Evolutionary conservation across 2,797 vertebrate genomes (phyloP).

Genomic region (Euphonia xanthogaster): DNA sequence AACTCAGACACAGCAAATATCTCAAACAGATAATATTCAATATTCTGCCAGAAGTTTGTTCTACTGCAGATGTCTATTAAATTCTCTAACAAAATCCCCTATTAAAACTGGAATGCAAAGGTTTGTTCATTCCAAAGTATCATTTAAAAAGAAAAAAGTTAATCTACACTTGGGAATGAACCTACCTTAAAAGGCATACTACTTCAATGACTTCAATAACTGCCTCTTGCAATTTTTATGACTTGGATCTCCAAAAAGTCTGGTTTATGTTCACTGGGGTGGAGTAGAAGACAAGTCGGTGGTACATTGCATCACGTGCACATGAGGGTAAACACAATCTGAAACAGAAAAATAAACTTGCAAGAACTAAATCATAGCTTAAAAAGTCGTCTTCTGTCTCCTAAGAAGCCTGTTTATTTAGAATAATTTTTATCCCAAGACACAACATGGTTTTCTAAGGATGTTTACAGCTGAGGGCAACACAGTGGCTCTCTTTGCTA

Average conservation of each 20-base stretch:
- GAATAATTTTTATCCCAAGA: conserved; percentile 36
- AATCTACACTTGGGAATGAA: not conserved
- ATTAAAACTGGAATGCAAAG: not conserved
- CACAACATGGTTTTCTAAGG: conserved; percentile 21
- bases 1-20: not conserved
- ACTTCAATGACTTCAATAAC: not conserved
- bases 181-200: not conserved
- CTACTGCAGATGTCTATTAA: not conserved
- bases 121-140: not conserved
- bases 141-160: not conserved
- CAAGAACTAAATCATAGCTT: not conserved
- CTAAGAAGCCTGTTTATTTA: conserved; percentile 42
- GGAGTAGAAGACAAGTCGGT: not conserved
- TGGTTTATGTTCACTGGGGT: conserved; percentile 38
- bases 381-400: conserved; percentile 21
- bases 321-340: not conserved
- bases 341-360: conserved; percentile 15
- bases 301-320: not conserved
- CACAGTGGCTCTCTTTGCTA: conserved; percentile 1
- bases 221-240: not conserved
- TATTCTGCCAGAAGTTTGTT: not conserved
- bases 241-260: conserved; percentile 4
- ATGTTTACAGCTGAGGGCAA: conserved; percentile 21
- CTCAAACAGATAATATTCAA: not conserved
- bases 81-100: not conserved